These are phyloP conservation scores for Malurus leucopterus DNA, from an alignment of 2,797 vertebrate genomes.

Conservation along the genomic window DNA sequence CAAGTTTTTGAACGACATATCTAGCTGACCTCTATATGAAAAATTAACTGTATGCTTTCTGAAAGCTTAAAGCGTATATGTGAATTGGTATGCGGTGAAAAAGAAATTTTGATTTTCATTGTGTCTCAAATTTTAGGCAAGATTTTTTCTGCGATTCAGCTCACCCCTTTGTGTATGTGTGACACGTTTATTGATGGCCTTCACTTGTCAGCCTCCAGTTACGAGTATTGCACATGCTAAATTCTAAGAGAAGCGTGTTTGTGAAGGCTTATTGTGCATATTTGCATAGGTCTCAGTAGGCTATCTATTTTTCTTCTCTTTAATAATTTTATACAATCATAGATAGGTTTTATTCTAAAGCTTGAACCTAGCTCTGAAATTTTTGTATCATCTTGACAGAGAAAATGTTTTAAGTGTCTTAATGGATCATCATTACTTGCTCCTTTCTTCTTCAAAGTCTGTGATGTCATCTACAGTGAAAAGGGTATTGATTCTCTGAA, in stretches of 20 bases:
- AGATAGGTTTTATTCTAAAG: not conserved
- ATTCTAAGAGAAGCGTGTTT: not conserved
- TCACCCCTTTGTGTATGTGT: not conserved
- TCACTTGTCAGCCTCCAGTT: not conserved
- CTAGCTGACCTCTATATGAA: not conserved
- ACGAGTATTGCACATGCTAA: rapidly evolving
- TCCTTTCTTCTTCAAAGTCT: not conserved
- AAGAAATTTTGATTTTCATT: not conserved
- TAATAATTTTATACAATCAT: not conserved
- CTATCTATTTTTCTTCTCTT: not conserved
- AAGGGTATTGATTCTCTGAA: not conserved
- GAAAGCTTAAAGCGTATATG: not conserved
- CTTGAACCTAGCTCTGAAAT: not conserved
- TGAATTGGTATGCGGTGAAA: not conserved
- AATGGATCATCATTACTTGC: not conserved
- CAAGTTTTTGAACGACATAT: not conserved
- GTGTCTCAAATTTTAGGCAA: not conserved
- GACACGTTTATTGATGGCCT: not conserved
- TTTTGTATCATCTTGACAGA: not conserved
- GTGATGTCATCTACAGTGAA: not conserved
- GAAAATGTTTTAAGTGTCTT: not conserved
- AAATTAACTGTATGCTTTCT: not conserved
- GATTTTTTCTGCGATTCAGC: not conserved
- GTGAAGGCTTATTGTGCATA: not conserved
- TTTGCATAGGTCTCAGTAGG: not conserved